Percentiles rank a stretch among this genome's conserved stretches.
phyloP scores from a whole-genome alignment of 1,140 invertebrate genomes.

The Paracyclopina nana region DNA sequence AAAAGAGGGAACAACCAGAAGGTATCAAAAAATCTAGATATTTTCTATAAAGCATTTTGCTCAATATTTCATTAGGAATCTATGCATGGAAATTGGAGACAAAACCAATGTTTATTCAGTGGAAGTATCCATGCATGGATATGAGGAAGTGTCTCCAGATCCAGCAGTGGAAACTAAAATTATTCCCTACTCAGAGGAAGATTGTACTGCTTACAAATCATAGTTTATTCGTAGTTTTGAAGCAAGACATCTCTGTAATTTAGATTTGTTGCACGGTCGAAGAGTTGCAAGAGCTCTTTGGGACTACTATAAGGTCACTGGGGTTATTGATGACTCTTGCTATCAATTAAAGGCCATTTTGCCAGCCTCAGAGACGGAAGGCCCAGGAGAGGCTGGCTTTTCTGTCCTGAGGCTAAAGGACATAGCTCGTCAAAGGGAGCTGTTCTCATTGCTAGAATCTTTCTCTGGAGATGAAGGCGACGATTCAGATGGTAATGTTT shows the following conservation, averaged over 20 bases:
- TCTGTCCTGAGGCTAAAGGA: neutral
- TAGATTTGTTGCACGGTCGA: neutral
- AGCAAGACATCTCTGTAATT: slow-evolving; percentile 1
- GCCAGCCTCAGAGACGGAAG: neutral
- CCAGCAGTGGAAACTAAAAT: neutral
- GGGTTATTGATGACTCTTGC: no score
- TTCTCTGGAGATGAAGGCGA: no score
- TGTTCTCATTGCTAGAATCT: neutral
- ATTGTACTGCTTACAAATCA: no score
- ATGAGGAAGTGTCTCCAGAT: no score
- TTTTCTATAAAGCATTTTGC: neutral
- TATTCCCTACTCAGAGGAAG: neutral
- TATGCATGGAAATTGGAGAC: neutral
- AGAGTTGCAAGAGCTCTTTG: neutral
- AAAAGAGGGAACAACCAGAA: slow-evolving; percentile 60
- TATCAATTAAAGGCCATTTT: neutral
- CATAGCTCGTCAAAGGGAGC: neutral
- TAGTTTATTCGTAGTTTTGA: neutral
- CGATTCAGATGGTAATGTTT: no score
- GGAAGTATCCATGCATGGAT: neutral
- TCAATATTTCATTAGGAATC: neutral
- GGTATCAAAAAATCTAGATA: slow-evolving; percentile 29
- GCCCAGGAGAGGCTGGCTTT: neutral
- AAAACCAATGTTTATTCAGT: slow-evolving; percentile 3
- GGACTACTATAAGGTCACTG: neutral